Percentiles rank a stretch among this genome's conserved stretches.
These are phyloP conservation scores for Chaetops frenatus DNA, from an alignment of 2,113 vertebrate genomes.

Conservation along the genomic window DNA sequence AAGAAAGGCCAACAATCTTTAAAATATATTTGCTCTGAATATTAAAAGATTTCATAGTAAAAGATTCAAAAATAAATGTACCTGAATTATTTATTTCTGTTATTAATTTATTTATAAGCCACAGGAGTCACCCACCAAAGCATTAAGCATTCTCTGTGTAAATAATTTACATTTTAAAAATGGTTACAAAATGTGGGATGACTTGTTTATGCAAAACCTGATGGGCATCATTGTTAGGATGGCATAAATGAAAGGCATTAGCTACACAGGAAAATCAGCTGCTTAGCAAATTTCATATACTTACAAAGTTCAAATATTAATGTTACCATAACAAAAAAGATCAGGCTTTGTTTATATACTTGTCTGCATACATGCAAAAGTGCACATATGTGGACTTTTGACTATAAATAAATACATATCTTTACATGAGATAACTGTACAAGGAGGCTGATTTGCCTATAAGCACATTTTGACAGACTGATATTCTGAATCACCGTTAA, in stretches of 20 bases:
- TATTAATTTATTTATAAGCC: conserved; percentile 24
- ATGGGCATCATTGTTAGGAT: not conserved
- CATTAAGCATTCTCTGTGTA: not conserved
- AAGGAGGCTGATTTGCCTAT: not conserved
- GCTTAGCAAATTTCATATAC: not conserved
- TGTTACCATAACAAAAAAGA: not conserved
- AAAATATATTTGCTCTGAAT: not conserved
- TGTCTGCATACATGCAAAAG: not conserved
- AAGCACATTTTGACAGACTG: not conserved
- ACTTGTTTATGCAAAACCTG: not conserved
- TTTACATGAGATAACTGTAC: not conserved
- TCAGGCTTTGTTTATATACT: not conserved
- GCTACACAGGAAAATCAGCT: not conserved
- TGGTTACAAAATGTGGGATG: not conserved
- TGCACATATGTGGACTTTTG: not conserved
- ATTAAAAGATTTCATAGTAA: not conserved
- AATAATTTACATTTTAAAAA: conserved; percentile 38
- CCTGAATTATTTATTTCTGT: conserved; percentile 14
- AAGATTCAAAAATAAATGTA: not conserved
- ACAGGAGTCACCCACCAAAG: not conserved
- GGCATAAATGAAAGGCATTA: not conserved
- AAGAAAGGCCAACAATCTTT: not conserved
- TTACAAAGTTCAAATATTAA: not conserved
- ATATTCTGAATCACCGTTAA: not conserved
- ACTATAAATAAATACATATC: not conserved